phyloP scores from a whole-genome alignment of 2,113 vertebrate genomes.

The Indicator indicator region DNA sequence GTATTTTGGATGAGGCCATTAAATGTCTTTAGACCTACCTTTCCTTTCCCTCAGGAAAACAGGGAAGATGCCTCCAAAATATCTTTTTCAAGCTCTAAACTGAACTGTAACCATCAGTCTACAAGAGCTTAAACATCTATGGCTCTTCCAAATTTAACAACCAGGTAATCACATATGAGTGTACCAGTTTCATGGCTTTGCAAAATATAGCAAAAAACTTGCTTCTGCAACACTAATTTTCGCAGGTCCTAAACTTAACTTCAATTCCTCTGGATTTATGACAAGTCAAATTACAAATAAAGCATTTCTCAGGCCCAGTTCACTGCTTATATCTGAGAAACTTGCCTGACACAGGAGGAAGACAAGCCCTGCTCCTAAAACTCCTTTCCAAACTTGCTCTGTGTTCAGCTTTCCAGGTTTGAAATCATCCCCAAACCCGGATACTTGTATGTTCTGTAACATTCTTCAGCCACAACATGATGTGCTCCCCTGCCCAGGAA shows the following conservation, averaged over 20 bases:
- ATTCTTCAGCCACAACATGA: fast-evolving
- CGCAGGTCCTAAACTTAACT: neutral
- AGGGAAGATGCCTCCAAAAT: neutral
- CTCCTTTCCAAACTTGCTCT: neutral
- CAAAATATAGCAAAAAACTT: neutral
- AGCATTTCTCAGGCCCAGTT: neutral
- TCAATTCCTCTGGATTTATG: neutral
- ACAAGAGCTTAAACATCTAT: neutral
- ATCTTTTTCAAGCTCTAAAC: neutral
- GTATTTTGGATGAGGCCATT: neutral
- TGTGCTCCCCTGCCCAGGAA: neutral
- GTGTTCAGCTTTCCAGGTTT: neutral
- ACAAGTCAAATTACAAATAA: neutral
- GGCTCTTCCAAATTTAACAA: neutral
- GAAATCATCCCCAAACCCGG: fast-evolving
- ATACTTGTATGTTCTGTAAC: fast-evolving
- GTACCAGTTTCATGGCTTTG: neutral
- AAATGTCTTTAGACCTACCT: neutral
- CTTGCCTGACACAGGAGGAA: fast-evolving
- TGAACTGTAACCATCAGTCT: neutral
- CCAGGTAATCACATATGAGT: neutral
- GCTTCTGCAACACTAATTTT: neutral
- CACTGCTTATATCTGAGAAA: neutral
- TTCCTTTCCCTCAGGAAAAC: neutral
- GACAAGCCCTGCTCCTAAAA: fast-evolving